A percentile compares a stretch with the other conserved stretches of the same genome.
phyloP scores from a whole-genome alignment of 2,797 vertebrate species.

The Epinephelus awoara region DNA sequence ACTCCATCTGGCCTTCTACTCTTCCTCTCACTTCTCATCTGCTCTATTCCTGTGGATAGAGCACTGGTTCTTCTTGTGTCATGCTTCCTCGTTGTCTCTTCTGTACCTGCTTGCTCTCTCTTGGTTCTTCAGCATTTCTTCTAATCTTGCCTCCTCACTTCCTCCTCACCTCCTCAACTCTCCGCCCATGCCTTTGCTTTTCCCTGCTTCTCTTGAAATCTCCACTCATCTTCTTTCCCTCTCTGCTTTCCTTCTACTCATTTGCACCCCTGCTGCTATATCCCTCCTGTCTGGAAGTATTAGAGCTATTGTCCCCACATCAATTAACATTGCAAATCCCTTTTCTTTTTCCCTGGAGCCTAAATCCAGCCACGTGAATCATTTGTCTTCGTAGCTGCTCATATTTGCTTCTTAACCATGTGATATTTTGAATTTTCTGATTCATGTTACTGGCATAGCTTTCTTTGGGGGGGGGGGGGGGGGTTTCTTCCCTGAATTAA shows the following conservation, averaged over 20 bases:
- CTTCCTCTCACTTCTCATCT: conserved; percentile 7
- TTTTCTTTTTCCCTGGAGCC: conserved; percentile 36
- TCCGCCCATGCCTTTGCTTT: neutral
- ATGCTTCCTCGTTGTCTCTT: conserved; percentile 7
- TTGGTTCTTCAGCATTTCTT: conserved; percentile 15
- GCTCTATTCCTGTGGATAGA: conserved; percentile 19
- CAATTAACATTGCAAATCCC: conserved; percentile 67
- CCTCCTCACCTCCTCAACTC: neutral
- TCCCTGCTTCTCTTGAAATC: neutral
- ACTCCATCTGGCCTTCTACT: conserved; percentile 43
- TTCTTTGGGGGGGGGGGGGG: conserved; percentile 6
- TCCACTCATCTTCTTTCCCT: neutral
- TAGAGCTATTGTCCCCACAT: conserved; percentile 58
- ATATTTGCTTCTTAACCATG: conserved; percentile 47
- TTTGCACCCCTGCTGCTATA: conserved; percentile 15
- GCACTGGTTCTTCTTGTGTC: neutral
- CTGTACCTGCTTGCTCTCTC: conserved; percentile 1
- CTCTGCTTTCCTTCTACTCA: neutral
- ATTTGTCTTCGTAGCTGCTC: conserved; percentile 39
- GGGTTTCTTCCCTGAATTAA: conserved; percentile 23
- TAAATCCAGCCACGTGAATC: conserved; percentile 56
- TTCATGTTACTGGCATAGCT: conserved; percentile 30
- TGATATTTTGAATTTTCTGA: conserved; percentile 48
- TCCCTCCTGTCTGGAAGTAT: conserved; percentile 49
- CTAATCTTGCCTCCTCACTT: conserved; percentile 17